Conservation (phyloP, 2,888 invertebrate species). For the Drosophila trichaetosa region DNA sequence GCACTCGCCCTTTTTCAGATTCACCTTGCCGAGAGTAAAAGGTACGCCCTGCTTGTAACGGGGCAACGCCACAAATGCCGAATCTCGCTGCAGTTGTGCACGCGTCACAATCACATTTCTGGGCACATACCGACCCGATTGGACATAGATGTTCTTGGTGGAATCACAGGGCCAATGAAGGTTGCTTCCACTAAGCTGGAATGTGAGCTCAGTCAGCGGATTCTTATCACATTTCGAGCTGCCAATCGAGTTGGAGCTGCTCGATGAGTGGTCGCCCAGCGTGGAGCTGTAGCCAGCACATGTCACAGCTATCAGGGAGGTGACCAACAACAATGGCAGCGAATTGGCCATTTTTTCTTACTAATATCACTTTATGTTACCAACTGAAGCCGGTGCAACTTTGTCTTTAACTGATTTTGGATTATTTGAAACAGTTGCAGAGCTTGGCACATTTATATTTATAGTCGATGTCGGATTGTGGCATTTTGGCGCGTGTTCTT, state of each 20-base stretch:
- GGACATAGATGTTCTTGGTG: constrained; percentile 87
- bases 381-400: constrained; percentile 6
- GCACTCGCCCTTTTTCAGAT: constrained; percentile 86
- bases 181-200: constrained; percentile 83
- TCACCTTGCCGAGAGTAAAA: constrained; percentile 87
- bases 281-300: constrained; percentile 41
- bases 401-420: constrained; percentile 20
- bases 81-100: constrained; percentile 87
- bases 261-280: constrained; percentile 6
- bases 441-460: constrained; percentile 57
- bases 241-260: constrained; percentile 45
- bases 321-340: constrained; percentile 23
- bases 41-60: constrained; percentile 88
- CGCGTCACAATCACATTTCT: constrained; percentile 88
- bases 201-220: constrained; percentile 79
- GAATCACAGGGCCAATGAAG: constrained; percentile 87
- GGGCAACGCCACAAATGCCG: constrained; percentile 87
- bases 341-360: constrained; percentile 37
- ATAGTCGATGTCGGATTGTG: constrained; percentile 39
- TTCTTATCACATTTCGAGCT: constrained; percentile 69
- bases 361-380: not conserved
- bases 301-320: constrained; percentile 26
- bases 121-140: constrained; percentile 86
- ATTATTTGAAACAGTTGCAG: constrained; percentile 53
- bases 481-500: constrained; percentile 62